These are phyloP conservation scores for Cryptotis parvus DNA, from an alignment of 2,113 vertebrate genomes.

Conservation along the genomic window DNA sequence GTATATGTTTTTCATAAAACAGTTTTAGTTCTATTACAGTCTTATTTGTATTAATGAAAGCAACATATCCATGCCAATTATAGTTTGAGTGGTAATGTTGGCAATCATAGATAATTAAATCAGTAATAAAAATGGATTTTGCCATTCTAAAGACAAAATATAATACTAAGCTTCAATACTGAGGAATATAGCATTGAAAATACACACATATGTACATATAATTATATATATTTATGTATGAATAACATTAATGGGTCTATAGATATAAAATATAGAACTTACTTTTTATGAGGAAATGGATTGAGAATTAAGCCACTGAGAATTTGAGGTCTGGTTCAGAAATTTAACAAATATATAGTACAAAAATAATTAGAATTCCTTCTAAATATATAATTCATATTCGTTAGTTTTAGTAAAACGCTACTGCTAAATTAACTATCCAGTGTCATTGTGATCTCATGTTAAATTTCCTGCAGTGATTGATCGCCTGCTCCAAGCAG, in stretches of 20 bases:
- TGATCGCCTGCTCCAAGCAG: conserved; percentile 27
- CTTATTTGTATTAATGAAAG: conserved; percentile 60
- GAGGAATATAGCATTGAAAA: background rate
- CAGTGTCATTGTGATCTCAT: background rate
- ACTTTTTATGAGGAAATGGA: conserved; percentile 23
- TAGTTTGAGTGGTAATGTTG: conserved; percentile 1
- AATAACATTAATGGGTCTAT: background rate
- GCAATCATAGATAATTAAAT: background rate
- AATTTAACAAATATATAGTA: background rate
- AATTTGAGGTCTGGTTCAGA: conserved; percentile 15
- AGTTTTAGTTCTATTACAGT: background rate
- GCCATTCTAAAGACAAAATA: background rate
- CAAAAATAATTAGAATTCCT: background rate
- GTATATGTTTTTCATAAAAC: background rate
- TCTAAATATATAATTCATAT: background rate
- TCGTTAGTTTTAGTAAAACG: background rate
- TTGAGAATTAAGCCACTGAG: conserved; percentile 52
- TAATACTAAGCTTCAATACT: background rate
- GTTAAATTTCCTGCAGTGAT: background rate
- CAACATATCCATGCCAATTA: background rate
- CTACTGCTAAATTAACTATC: background rate
- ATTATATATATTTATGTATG: background rate
- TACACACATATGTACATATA: background rate
- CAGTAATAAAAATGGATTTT: background rate
- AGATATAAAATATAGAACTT: background rate